Conservation (phyloP, 2,888 invertebrate species). For the Camponotus fellah region DNA sequence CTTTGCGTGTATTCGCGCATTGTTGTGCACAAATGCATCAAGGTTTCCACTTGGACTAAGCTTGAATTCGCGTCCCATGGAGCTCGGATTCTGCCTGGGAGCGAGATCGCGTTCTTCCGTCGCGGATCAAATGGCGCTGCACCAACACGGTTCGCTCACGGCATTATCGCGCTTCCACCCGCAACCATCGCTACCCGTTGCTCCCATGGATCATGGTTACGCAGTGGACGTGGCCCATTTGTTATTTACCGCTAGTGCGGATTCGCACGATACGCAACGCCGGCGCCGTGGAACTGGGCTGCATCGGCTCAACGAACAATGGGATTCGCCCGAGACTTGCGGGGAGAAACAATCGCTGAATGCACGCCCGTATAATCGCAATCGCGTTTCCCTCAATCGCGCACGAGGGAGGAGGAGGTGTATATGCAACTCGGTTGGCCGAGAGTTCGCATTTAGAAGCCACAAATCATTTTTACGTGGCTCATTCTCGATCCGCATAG, state of each 20-base stretch:
- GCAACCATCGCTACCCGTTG: slow-evolving; percentile 39
- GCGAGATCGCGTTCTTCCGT: slow-evolving; percentile 64
- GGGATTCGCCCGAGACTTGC: slow-evolving; percentile 53
- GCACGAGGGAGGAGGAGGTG: background rate
- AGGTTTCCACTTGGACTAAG: slow-evolving; percentile 19
- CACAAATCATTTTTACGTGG: slow-evolving; percentile 49
- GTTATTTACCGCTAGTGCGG: slow-evolving; percentile 73
- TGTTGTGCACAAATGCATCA: slow-evolving; percentile 16
- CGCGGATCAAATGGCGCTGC: slow-evolving; percentile 61
- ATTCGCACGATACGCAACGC: slow-evolving; percentile 68
- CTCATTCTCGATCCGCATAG: slow-evolving; percentile 18
- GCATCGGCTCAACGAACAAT: slow-evolving; percentile 60
- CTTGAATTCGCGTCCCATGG: slow-evolving; percentile 41
- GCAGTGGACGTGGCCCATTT: slow-evolving; percentile 75
- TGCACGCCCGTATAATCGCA: slow-evolving; percentile 39
- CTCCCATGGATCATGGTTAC: slow-evolving; percentile 76
- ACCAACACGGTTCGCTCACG: slow-evolving; percentile 63
- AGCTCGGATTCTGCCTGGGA: slow-evolving; percentile 37
- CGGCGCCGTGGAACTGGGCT: slow-evolving; percentile 14
- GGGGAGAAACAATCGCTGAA: slow-evolving; percentile 65
- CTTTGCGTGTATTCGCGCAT: slow-evolving; percentile 2
- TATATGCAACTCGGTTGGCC: slow-evolving; percentile 28
- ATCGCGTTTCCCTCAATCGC: slow-evolving; percentile 48
- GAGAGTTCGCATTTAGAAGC: slow-evolving; percentile 41
- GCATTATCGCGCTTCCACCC: slow-evolving; percentile 65